These are phyloP conservation scores for Gobiocypris rarus DNA, from an alignment of 2,113 vertebrate species.

Conservation along the genomic window DNA sequence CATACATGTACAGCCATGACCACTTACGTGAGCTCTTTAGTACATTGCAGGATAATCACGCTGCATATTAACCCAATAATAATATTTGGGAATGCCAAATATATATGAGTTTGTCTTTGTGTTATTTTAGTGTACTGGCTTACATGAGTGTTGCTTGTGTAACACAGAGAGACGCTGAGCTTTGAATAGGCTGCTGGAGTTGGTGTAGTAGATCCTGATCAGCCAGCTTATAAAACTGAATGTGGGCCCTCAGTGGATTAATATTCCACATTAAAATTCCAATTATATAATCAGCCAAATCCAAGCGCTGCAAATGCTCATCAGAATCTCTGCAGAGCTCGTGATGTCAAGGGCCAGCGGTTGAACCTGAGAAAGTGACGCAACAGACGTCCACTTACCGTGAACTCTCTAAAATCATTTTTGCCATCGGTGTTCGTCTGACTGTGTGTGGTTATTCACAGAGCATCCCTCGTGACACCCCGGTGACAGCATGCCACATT, in stretches of 20 bases:
- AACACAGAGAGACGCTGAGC: conserved; percentile 55
- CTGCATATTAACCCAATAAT: neutral
- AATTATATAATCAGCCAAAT: conserved; percentile 79
- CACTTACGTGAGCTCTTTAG: neutral
- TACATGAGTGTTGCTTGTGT: conserved; percentile 52
- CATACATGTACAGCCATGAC: too few relatives aligned
- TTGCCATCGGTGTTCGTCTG: conserved; percentile 16
- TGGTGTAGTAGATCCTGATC: conserved; percentile 65
- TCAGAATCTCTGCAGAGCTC: conserved; percentile 63
- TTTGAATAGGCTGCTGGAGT: conserved; percentile 52
- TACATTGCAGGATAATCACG: neutral
- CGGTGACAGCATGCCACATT: conserved; percentile 23
- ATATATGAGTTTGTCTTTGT: too few relatives aligned
- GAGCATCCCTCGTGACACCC: conserved; percentile 3
- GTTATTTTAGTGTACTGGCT: neutral
- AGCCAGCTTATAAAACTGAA: conserved; percentile 70
- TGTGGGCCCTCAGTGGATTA: conserved; percentile 74
- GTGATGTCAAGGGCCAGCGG: conserved; percentile 14
- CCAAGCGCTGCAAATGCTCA: conserved; percentile 71
- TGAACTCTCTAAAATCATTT: conserved; percentile 37
- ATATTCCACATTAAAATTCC: conserved; percentile 74
- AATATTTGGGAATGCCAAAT: conserved; percentile 13
- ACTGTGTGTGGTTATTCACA: conserved; percentile 27
- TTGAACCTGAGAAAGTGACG: conserved; percentile 50
- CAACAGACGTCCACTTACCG: conserved; percentile 48